Evolutionary conservation across 2,113 vertebrate genomes (phyloP).

Genomic region (Callaeas wilsoni): DNA sequence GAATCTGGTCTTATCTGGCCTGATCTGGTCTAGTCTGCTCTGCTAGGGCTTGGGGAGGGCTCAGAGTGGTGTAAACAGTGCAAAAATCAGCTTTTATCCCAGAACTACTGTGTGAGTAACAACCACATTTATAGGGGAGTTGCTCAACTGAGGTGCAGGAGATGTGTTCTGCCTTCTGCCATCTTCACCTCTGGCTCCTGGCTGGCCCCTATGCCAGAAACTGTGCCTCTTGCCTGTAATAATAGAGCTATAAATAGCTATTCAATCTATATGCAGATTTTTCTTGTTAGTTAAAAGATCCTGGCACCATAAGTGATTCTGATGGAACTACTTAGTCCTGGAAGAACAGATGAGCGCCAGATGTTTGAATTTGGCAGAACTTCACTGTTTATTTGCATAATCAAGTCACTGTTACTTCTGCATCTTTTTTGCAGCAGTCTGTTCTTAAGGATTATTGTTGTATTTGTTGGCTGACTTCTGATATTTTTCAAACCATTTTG

Average conservation of each 20-base stretch:
- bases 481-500: not conserved
- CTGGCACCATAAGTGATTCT: not conserved
- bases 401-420: slow-evolving; percentile 32
- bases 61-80: not conserved
- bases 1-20: not conserved
- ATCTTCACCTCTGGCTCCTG: not conserved
- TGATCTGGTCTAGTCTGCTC: not conserved
- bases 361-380: slow-evolving; percentile 39
- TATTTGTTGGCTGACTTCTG: not conserved
- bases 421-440: not conserved
- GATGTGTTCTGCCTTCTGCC: not conserved
- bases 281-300: slow-evolving; percentile 23
- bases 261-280: slow-evolving; percentile 35
- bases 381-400: slow-evolving; percentile 28
- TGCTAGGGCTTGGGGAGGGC: not conserved
- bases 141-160: not conserved
- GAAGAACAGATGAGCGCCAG: slow-evolving; percentile 44
- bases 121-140: not conserved
- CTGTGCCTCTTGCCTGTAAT: not conserved
- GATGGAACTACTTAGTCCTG: slow-evolving; percentile 3
- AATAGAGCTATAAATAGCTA: not conserved
- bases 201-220: not conserved
- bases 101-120: not conserved
- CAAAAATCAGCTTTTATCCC: not conserved
- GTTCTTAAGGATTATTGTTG: not conserved